Conservation (phyloP, 2,113 vertebrate species). For the Agelaius tricolor region DNA sequence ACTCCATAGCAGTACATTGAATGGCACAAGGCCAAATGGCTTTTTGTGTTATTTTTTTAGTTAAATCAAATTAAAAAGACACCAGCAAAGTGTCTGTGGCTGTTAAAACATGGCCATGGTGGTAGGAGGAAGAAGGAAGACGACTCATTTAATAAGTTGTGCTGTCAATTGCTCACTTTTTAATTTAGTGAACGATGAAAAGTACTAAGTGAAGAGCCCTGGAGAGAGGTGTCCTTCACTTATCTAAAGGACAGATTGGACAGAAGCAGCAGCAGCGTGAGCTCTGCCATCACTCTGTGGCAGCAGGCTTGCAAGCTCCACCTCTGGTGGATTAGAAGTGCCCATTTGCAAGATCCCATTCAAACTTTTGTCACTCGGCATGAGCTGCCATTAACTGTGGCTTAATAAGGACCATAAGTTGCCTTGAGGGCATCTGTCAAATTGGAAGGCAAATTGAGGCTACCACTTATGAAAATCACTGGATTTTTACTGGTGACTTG, state of each 20-base stretch:
- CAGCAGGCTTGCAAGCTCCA: neutral
- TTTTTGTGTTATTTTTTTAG: conserved; percentile 64
- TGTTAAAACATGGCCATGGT: conserved; percentile 36
- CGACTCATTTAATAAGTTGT: conserved; percentile 18
- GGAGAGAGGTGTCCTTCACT: conserved; percentile 52
- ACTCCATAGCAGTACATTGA: conserved; percentile 3
- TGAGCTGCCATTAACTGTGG: neutral
- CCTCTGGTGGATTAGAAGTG: neutral
- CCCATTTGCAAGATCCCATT: conserved; percentile 7
- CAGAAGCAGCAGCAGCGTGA: neutral
- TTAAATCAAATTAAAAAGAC: conserved; percentile 74
- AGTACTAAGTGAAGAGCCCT: conserved; percentile 30
- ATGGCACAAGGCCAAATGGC: conserved; percentile 70
- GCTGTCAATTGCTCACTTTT: conserved; percentile 47
- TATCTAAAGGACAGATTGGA: conserved; percentile 50
- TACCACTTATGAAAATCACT: neutral
- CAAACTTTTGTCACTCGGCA: neutral
- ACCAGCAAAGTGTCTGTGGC: conserved; percentile 44
- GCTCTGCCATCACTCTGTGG: conserved; percentile 2
- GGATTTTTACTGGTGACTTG: neutral
- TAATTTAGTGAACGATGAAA: conserved; percentile 49
- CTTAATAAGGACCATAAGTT: neutral
- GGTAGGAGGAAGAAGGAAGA: neutral
- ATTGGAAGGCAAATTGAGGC: neutral
- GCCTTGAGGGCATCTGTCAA: neutral